Evolutionary conservation across 2,797 vertebrate genomes (phyloP).

Genomic region (Anguilla anguilla): DNA sequence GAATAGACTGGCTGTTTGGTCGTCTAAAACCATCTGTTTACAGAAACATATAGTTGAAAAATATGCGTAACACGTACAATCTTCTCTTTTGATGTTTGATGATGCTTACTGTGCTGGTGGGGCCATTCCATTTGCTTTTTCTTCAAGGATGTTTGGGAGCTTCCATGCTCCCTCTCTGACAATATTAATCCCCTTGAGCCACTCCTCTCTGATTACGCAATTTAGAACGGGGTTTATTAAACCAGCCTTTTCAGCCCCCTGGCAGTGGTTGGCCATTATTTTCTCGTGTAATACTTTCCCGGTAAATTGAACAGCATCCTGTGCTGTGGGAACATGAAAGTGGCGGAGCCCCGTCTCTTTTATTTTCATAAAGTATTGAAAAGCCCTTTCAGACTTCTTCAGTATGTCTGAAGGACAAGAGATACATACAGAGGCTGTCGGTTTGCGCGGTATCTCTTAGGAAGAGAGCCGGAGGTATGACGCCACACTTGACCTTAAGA

Average conservation of each 20-base stretch:
- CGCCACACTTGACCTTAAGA: not conserved
- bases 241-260: not conserved
- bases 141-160: slow-evolving; percentile 19
- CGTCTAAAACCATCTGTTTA: not conserved
- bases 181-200: slow-evolving; percentile 17
- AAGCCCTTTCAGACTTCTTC: not conserved
- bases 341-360: not conserved
- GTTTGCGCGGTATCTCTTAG: not conserved
- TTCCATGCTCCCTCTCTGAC: not conserved
- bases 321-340: not conserved
- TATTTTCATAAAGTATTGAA: not conserved
- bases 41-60: not conserved
- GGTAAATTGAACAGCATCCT: not conserved
- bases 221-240: slow-evolving; percentile 24
- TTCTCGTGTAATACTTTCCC: slow-evolving; percentile 14
- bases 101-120: slow-evolving; percentile 9
- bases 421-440: not conserved
- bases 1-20: not conserved
- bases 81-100: not conserved
- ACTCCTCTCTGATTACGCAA: slow-evolving; percentile 4
- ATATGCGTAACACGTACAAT: not conserved
- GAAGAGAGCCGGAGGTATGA: not conserved
- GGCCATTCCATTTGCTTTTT: slow-evolving; percentile 23
- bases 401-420: not conserved
- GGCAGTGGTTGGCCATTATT: not conserved